Evolutionary conservation across 2,113 vertebrate genomes (phyloP), one percentile per base, ranked within the genome.

Genomic region (Hippocampus abdominalis): DNA sequence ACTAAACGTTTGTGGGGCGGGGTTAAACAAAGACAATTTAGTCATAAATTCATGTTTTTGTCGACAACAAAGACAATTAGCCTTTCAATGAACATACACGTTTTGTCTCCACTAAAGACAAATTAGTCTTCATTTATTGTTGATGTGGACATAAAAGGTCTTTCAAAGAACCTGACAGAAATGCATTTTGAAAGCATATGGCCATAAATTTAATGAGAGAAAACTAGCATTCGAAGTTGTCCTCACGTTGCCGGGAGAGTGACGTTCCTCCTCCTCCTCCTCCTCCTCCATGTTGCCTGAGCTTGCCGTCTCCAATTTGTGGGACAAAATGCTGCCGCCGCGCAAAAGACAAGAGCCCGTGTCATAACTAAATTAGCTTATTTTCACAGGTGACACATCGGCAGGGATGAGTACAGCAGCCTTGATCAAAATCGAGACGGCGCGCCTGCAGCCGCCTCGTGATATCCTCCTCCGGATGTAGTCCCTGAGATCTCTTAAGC

Each of bases 241-340:
- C 69, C 44, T 53, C 65, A 29, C 40, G 29, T 32, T 51, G 18
- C 15, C 29, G 5, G 42, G 46, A 27, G 27, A 71, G 11, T 64
- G 44, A 68, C 64, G 18, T 48, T 59, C 29, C 40, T 46, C 60
- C 4, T 60, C 27, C 25, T 7, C 5, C 6, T 59, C 29, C 40
- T 46, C 60, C 4, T 60, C 27, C 25, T 7, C 5, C 6, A 3
- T 13, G 18, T 3, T 18, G 57, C 57, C n/a, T 57, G 25, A 23
- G 2, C 54, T 57, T 18, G 18, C 36, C 36, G 1, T n/a, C 61
- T 40, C 21, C 61, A 65, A 75, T 77, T 64, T 68, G 25, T 46
- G 9, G 44, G 69, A 80, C 71, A 80, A 60, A 82, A 51, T 74
- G 68, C 68, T 42, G 48, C 66, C 72, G 78, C 64, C 62, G n/a